Conservation (phyloP, 2,888 invertebrate species). For the Eilema sororculum region DNA sequence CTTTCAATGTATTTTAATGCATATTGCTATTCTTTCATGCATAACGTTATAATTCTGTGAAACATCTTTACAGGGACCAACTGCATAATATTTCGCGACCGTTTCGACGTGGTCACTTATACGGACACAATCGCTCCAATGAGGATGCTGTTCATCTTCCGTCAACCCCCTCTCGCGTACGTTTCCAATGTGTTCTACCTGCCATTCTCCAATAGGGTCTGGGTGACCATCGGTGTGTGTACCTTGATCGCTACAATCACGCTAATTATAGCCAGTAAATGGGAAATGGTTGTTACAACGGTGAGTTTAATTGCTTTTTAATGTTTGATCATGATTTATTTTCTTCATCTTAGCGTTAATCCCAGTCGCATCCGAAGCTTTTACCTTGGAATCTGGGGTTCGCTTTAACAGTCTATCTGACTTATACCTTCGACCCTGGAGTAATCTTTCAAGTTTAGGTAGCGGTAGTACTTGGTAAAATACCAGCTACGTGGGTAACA, state of each 20-base stretch:
- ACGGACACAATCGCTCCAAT: slow-evolving; percentile 80
- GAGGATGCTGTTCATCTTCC: slow-evolving; percentile 86
- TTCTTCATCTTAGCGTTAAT: too few species aligned
- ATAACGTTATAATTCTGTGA: neutral
- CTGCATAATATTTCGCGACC: slow-evolving; percentile 60
- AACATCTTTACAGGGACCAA: slow-evolving; percentile 62
- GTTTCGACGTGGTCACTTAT: slow-evolving; percentile 75
- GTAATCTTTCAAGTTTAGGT: too few species aligned
- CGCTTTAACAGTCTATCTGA: too few species aligned
- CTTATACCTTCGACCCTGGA: too few species aligned
- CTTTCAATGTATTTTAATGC: too few species aligned
- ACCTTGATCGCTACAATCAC: slow-evolving; percentile 67
- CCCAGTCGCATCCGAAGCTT: too few species aligned
- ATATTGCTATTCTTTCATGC: too few species aligned
- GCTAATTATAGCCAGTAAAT: slow-evolving; percentile 71
- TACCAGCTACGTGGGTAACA: too few species aligned
- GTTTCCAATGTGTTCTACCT: slow-evolving; percentile 89
- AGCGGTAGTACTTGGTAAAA: too few species aligned
- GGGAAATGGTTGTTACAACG: slow-evolving; percentile 60
- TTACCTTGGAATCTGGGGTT: too few species aligned
- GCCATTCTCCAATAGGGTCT: slow-evolving; percentile 88
- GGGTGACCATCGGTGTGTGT: slow-evolving; percentile 83
- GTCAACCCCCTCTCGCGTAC: slow-evolving; percentile 88
- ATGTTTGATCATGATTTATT: too few species aligned
- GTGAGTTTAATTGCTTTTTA: slow-evolving; percentile 41